A percentile compares a stretch with the other conserved stretches of the same genome.
These are phyloP conservation scores for Neopelma chrysocephalum DNA, from an alignment of 2,797 vertebrate genomes.

Conservation along the genomic window DNA sequence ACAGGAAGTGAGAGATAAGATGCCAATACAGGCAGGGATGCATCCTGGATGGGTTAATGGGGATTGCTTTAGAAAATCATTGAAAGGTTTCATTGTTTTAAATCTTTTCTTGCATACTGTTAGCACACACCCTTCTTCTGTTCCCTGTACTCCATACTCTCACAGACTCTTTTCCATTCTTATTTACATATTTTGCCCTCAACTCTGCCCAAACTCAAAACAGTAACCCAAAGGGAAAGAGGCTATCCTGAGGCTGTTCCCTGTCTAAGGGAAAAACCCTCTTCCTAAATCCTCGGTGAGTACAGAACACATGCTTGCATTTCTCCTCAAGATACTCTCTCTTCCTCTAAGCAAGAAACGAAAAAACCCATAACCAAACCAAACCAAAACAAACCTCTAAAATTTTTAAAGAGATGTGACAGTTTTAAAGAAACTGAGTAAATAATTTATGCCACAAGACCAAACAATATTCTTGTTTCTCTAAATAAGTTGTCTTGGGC, in stretches of 20 bases:
- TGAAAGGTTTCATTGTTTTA: background rate
- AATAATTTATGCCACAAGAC: conserved; percentile 46
- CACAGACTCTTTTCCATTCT: background rate
- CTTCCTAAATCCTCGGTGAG: background rate
- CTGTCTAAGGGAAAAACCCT: background rate
- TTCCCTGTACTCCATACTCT: background rate
- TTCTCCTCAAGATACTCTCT: background rate
- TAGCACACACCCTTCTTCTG: background rate
- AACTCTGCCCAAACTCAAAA: background rate
- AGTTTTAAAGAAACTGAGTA: conserved; percentile 32
- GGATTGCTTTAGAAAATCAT: background rate
- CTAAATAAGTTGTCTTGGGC: conserved; percentile 17
- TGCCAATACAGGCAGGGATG: background rate
- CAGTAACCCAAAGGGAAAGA: background rate
- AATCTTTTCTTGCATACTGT: background rate
- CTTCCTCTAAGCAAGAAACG: background rate
- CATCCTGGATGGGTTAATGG: background rate
- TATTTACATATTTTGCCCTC: background rate
- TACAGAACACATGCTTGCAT: background rate
- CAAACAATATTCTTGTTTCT: conserved; percentile 52
- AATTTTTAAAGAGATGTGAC: conserved; percentile 40
- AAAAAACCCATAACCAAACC: background rate
- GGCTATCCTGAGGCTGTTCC: background rate
- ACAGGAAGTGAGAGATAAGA: background rate
- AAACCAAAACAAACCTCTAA: background rate